Base-by-base conservation (phyloP, 2,888 invertebrate genomes). In the Lacanobia wlatinum region DNA sequence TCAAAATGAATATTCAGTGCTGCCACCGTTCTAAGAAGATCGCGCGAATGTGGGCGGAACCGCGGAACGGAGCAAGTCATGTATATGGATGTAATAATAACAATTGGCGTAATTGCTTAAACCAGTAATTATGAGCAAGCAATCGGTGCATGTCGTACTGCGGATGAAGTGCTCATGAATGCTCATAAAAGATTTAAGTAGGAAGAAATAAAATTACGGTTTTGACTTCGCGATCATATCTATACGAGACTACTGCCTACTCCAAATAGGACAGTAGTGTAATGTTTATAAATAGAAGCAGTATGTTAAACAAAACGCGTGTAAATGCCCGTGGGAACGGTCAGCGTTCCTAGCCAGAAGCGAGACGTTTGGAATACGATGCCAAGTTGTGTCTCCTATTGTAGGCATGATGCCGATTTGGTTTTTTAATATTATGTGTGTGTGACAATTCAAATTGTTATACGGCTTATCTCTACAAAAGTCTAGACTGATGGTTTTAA, bases 1-100 rank as follows among this genome's bases (percentile, higher is more conserved):
- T 61, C 69, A 46, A 55, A 60, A 78, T 78, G 82, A 78, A 78
- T 78, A 78, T 78, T 82, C 82, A 78, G 53, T 59, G 28, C 56
- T 69, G 69, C 65, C 58, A 66, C 78, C 43, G 65, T 70, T 70
- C 50, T 12, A 12, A 48, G 56, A 21, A 62, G 50, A 34, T 34
- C 14, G 62, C 63, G 78, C 63, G 66, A 69, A 40, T 40, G 78
- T 70, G 52, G 63, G 78, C 53, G 62, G 78, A 63, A 63, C 59
- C 59, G 40, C 83, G 66, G 77, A 23, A 59, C 40, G 59, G 52
- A 18, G n/a, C 38, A 48, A 53, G 21, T 61, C 75, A 60, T 63
- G 62, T 63, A 43, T 70, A 78, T 78, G 66, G 52, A 70, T 55
- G 46, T 82, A 59, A 63, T 74, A 67, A 80, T 80, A 73, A 70